Evolutionary conservation across 2,113 vertebrate genomes (phyloP).

Genomic region (Xiphias gladius): DNA sequence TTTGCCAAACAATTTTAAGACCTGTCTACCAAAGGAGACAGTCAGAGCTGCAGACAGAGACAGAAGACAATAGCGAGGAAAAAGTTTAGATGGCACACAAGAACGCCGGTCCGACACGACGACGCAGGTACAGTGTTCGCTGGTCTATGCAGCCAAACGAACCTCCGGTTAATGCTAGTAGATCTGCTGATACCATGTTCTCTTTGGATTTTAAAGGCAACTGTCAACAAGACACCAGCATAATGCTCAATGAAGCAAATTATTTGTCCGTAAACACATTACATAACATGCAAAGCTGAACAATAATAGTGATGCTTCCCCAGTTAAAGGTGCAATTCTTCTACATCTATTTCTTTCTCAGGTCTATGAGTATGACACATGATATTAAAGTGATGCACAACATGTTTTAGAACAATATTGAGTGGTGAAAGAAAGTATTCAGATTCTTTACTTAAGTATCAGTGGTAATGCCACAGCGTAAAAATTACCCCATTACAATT

Average conservation of each 20-base stretch:
- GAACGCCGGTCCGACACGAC: conserved; percentile 1
- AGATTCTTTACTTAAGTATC: no score
- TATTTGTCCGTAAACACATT: conserved; percentile 3
- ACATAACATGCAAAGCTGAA: neutral
- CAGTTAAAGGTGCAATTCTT: neutral
- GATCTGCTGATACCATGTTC: neutral
- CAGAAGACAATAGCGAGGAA: conserved; percentile 11
- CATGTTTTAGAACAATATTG: no score
- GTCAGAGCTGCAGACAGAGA: neutral
- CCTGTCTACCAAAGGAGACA: conserved; percentile 22
- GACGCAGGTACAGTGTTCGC: neutral
- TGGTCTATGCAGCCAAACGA: neutral
- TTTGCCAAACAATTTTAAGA: conserved; percentile 36
- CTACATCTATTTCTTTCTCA: neutral
- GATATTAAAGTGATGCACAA: neutral
- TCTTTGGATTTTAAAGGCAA: no score
- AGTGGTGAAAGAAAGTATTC: no score
- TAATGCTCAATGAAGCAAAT: neutral
- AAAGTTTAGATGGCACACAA: neutral
- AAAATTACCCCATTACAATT: no score
- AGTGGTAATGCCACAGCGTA: no score
- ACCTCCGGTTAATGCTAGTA: conserved; percentile 5
- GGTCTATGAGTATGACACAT: neutral
- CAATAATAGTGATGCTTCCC: no score
- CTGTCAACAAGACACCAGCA: neutral